Base-by-base conservation (phyloP, 2,888 invertebrate species). In the Listrodromus nycthemerus region DNA sequence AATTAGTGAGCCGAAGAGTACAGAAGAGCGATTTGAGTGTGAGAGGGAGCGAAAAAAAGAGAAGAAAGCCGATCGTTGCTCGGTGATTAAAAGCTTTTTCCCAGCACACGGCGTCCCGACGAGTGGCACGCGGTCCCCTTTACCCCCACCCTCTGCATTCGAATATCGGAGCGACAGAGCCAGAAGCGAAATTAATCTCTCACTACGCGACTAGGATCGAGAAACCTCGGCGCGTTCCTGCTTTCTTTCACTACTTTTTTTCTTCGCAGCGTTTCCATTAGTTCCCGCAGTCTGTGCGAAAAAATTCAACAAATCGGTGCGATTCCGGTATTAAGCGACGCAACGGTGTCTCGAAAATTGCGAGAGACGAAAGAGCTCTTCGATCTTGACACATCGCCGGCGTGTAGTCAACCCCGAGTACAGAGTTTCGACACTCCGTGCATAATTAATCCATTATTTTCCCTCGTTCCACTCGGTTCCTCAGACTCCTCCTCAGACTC, bases 31-130 rank as follows among this genome's bases (percentile, higher is more conserved):
- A 77, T 77, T 63, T 27, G 37, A 37, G 37, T 37, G 37, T 21
- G 52, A 52, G 52, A 19, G 41, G 67, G 55, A 8, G 52, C 27
- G 13, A 55, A 45, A 80, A 65, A 70, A 48, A 66, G 69, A 55
- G 66, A 45, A 61, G 61, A 78, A 82, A 84, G 75, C 71, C 70
- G 85, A 86, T 86, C 84, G 79, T 77, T 82, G 78, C 52, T 69
- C 76, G 82, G 79, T 82, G 84, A 84, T 86, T 84, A 82, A 84
- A 84, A 80, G 75, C 84, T 86, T 86, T 86, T 84, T 86, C 83
- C 83, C 66, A 67, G 83, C 84, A 66, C 71, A 79, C 78, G 74
- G 66, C 71, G 75, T 71, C 45, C 50, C 81, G 70, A 79, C 61
- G 78, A 84, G 37, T 10, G 37, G 78, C 75, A 78, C n/a, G 27